Conservation (phyloP, 2,888 invertebrate species). For the Polia nebulosa region DNA sequence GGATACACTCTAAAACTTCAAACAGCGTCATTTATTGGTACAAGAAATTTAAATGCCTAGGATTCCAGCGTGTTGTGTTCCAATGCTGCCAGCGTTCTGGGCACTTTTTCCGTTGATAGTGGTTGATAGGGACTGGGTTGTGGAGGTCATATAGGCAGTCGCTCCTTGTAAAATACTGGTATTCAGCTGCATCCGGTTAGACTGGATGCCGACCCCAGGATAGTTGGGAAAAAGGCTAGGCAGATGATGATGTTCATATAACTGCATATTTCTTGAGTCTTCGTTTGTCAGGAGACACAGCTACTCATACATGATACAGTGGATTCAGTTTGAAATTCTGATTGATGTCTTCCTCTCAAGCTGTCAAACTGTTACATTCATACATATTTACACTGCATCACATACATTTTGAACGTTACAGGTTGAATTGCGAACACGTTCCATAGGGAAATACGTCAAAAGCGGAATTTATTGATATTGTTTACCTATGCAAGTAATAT, state of each 20-base stretch:
- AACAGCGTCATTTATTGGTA: no score
- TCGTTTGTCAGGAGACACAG: background rate
- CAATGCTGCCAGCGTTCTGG: no score
- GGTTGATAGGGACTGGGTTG: no score
- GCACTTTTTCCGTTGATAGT: no score
- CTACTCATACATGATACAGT: slow-evolving; percentile 38
- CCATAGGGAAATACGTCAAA: slow-evolving; percentile 6
- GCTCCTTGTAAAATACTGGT: no score
- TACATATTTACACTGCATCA: slow-evolving; percentile 47
- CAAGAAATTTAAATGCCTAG: no score
- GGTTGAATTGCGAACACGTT: slow-evolving; percentile 32
- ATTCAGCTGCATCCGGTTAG: no score
- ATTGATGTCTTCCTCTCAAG: slow-evolving; percentile 35
- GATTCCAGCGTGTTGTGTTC: no score
- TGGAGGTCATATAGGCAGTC: no score
- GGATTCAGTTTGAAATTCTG: slow-evolving; percentile 34
- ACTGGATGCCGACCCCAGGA: no score
- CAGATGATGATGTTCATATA: background rate
- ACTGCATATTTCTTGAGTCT: background rate
- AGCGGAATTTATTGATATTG: background rate
- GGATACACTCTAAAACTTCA: no score
- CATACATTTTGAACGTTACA: slow-evolving; percentile 41
- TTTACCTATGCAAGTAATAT: background rate
- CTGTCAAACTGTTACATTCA: slow-evolving; percentile 37
- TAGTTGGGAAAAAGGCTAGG: no score